These are phyloP conservation scores for Macrostomum cliftonense DNA, from an alignment of 2,888 invertebrate species.

Conservation along the genomic window DNA sequence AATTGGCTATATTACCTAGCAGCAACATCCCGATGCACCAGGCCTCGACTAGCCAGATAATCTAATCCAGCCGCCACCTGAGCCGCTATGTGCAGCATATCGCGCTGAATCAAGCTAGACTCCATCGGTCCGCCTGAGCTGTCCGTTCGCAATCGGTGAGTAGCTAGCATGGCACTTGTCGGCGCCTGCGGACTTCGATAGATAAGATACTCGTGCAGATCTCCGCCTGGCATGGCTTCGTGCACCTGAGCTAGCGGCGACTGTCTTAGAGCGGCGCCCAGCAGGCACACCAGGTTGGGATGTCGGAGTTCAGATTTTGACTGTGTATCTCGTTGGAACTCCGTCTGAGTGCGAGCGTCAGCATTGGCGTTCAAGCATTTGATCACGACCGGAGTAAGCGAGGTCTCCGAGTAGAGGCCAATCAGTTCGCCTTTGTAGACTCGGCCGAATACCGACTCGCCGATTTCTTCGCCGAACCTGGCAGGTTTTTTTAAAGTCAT, in stretches of 20 bases:
- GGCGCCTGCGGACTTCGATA: slow-evolving; percentile 12
- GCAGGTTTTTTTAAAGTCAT: no score
- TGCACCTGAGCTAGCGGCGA: slow-evolving; percentile 21
- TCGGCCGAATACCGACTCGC: slow-evolving; percentile 39
- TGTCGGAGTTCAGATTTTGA: slow-evolving; percentile 28
- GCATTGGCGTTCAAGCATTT: slow-evolving; percentile 31
- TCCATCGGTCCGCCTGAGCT: no score
- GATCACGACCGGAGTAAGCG: slow-evolving; percentile 25
- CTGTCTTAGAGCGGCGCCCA: slow-evolving; percentile 22
- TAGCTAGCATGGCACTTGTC: no score
- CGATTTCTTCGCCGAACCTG: slow-evolving; percentile 31
- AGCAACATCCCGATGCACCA: slow-evolving; percentile 35
- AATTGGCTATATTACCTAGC: slow-evolving; percentile 14
- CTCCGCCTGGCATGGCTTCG: slow-evolving; percentile 35
- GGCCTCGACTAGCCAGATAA: slow-evolving; percentile 32
- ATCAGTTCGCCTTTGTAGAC: slow-evolving; percentile 33
- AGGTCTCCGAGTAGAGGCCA: slow-evolving; percentile 18
- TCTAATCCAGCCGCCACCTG: slow-evolving; percentile 30
- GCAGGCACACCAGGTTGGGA: slow-evolving; percentile 30
- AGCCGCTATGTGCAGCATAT: slow-evolving; percentile 24
- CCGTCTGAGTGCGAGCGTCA: slow-evolving; percentile 23
- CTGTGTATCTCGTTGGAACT: slow-evolving; percentile 40
- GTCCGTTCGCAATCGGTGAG: no score
- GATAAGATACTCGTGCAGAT: slow-evolving; percentile 33
- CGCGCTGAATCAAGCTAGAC: slow-evolving; percentile 12